A percentile compares a stretch with the other conserved stretches of the same genome.
These are phyloP conservation scores for Yasuhikotakia modesta DNA, from an alignment of 2,797 vertebrate genomes.

Conservation along the genomic window DNA sequence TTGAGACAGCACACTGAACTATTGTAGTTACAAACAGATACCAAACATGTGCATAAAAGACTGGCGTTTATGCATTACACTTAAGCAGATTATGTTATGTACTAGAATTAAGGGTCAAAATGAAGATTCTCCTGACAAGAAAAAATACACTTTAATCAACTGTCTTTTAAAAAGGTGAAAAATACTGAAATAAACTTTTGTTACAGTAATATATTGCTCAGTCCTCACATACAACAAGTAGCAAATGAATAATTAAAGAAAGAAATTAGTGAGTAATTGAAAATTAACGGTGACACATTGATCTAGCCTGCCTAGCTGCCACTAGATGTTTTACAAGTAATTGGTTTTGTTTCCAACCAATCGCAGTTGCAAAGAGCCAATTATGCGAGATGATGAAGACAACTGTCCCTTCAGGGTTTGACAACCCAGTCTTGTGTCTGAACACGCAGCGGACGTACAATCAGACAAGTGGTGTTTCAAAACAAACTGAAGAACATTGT, in stretches of 20 bases:
- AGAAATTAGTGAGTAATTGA: conserved; percentile 61
- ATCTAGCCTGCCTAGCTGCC: conserved; percentile 59
- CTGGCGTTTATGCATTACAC: too few relatives aligned
- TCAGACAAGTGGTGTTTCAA: not conserved
- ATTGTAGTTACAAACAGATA: too few relatives aligned
- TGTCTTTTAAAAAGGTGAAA: too few relatives aligned
- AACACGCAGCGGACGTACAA: not conserved
- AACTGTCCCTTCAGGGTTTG: conserved; percentile 29
- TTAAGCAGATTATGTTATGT: too few relatives aligned
- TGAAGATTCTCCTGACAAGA: too few relatives aligned
- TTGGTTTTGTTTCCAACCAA: conserved; percentile 62
- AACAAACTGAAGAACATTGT: not conserved
- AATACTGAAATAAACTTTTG: too few relatives aligned
- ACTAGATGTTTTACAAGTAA: conserved; percentile 63
- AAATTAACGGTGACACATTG: conserved; percentile 63
- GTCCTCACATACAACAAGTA: not conserved
- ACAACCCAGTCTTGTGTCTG: conserved; percentile 17
- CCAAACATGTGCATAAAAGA: too few relatives aligned
- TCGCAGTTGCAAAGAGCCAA: conserved; percentile 60
- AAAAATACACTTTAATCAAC: too few relatives aligned
- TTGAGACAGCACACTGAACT: too few relatives aligned
- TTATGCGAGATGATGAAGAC: conserved; percentile 59
- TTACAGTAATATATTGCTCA: too few relatives aligned
- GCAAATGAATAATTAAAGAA: conserved; percentile 58
- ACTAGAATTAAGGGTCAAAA: too few relatives aligned